Evolutionary conservation across 2,113 vertebrate genomes (phyloP).

Genomic region (Pipra filicauda): DNA sequence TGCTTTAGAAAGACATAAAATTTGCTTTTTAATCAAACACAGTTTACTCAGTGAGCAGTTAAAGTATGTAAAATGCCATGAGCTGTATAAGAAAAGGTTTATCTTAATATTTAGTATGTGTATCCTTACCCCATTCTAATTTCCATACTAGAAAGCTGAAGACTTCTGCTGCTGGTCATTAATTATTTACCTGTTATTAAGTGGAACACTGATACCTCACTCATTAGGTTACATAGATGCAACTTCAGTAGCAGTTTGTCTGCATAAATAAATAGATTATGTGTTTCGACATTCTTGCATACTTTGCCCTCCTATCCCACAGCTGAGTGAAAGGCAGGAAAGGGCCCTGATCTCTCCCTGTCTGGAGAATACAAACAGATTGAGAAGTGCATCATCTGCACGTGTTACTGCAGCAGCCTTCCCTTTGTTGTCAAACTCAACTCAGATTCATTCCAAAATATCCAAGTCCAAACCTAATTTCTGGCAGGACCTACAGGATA

Average conservation of each 20-base stretch:
- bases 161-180: neutral
- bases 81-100: neutral
- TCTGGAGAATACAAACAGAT: conserved; percentile 31
- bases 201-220: neutral
- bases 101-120: neutral
- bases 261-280: neutral
- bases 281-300: neutral
- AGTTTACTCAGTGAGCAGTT: neutral
- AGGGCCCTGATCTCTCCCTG: neutral
- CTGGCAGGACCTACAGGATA: conserved; percentile 59
- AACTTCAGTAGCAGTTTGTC: neutral
- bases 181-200: neutral
- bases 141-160: neutral
- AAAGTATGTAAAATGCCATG: neutral
- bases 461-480: conserved; percentile 56
- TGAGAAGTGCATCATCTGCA: conserved; percentile 8
- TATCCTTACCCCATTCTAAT: neutral
- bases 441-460: conserved; percentile 52
- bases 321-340: neutral
- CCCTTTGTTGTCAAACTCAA: conserved; percentile 58
- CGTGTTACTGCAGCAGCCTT: conserved; percentile 27
- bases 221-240: neutral
- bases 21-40: neutral
- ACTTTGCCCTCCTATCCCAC: neutral
- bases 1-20: neutral